A percentile compares a stretch with the other conserved stretches of the same genome.
phyloP scores from a whole-genome alignment of 2,888 invertebrate genomes.

The Drosophila affinis region DNA sequence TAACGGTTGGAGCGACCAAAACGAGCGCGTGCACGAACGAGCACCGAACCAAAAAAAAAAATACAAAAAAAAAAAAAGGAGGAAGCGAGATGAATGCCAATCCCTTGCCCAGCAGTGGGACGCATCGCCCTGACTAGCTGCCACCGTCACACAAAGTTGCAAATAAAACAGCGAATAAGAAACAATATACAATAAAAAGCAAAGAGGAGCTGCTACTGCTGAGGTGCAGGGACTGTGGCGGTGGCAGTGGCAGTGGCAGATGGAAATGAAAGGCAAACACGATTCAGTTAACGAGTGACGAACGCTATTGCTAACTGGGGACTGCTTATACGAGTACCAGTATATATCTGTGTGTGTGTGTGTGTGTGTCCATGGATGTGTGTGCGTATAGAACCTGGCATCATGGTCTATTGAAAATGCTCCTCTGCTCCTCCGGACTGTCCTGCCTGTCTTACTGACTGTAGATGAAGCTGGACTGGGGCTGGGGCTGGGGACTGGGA shows the following conservation, averaged over 20 bases:
- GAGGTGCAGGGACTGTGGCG: neutral
- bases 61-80: conserved; percentile 6
- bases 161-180: conserved; percentile 76
- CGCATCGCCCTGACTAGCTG: neutral
- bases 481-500: conserved; percentile 17
- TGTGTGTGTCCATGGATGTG: neutral
- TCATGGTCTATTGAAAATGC: conserved; percentile 63
- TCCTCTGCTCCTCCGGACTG: conserved; percentile 20
- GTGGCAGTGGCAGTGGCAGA: conserved; percentile 56
- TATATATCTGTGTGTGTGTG: conserved; percentile 9
- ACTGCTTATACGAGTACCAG: conserved; percentile 56
- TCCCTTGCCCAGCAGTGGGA: conserved; percentile 28
- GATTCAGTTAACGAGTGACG: conserved; percentile 78
- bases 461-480: conserved; percentile 39
- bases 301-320: conserved; percentile 76
- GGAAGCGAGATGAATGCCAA: conserved; percentile 55
- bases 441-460: conserved; percentile 28
- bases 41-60: conserved; percentile 42
- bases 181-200: conserved; percentile 74
- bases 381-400: conserved; percentile 43
- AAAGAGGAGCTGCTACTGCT: conserved; percentile 31
- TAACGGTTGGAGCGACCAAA: conserved; percentile 72
- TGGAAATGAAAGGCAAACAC: conserved; percentile 80
- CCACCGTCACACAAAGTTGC: conserved; percentile 64
- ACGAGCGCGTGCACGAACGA: conserved; percentile 70